Percentiles rank a stretch among this genome's conserved stretches.
phyloP scores from a whole-genome alignment of 1,140 invertebrate genomes.

The Helicoverpa armigera region DNA sequence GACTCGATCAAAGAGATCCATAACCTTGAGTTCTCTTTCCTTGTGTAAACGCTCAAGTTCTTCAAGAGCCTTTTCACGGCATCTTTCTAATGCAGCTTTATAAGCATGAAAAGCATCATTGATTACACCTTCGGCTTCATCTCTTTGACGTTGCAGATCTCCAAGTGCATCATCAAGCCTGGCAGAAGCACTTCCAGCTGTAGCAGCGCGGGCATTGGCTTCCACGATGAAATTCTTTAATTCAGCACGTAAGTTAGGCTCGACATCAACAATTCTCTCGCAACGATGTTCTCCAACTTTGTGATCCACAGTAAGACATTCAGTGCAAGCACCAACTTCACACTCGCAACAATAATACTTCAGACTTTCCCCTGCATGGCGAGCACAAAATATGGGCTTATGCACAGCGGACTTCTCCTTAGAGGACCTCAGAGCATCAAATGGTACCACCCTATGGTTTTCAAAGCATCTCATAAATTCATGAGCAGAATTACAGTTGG shows the following conservation, averaged over 20 bases:
- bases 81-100: constrained; percentile 93
- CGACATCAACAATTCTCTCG: constrained; percentile 92
- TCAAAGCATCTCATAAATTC: constrained; percentile 98
- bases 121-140: constrained; percentile 94
- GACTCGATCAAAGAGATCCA: constrained; percentile 94
- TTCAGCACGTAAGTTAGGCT: constrained; percentile 91
- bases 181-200: constrained; percentile 91
- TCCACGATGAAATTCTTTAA: constrained; percentile 91
- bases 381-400: constrained; percentile 93
- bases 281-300: constrained; percentile 93
- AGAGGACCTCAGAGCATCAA: constrained; percentile 94
- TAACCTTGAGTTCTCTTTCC: constrained; percentile 94
- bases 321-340: constrained; percentile 93
- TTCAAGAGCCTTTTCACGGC: constrained; percentile 91
- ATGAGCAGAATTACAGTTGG: constrained; percentile 97
- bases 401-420: constrained; percentile 92
- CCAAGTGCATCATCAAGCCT: constrained; percentile 92
- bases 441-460: constrained; percentile 95
- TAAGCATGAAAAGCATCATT: constrained; percentile 94
- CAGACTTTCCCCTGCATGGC: constrained; percentile 92
- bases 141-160: constrained; percentile 94
- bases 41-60: constrained; percentile 94
- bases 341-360: constrained; percentile 94
- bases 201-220: constrained; percentile 90
- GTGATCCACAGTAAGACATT: constrained; percentile 93